These are phyloP conservation scores for Oxycera nigricornis DNA, from an alignment of 2,888 invertebrate genomes.

Conservation along the genomic window DNA sequence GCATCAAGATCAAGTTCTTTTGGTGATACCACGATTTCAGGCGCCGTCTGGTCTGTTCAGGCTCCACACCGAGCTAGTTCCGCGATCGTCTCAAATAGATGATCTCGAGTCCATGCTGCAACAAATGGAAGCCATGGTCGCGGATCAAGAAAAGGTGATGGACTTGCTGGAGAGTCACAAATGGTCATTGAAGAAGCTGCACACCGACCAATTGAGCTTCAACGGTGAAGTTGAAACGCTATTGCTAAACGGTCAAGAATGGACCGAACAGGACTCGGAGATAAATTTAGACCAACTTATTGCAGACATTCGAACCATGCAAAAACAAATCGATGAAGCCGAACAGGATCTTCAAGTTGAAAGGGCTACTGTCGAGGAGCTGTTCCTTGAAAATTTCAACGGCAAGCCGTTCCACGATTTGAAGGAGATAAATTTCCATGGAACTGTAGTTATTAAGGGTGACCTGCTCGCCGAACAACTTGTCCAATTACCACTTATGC, in stretches of 20 bases:
- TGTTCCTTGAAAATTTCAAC: slow-evolving; percentile 56
- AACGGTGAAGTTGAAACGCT: slow-evolving; percentile 52
- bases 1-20: slow-evolving; percentile 50
- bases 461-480: slow-evolving; percentile 48
- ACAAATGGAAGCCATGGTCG: slow-evolving; percentile 53
- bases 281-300: slow-evolving; percentile 52
- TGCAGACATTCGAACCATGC: slow-evolving; percentile 40
- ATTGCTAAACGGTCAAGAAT: slow-evolving; percentile 54
- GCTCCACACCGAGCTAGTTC: slow-evolving; percentile 54
- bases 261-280: slow-evolving; percentile 52
- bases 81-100: slow-evolving; percentile 54
- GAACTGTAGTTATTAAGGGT: slow-evolving; percentile 53
- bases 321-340: slow-evolving; percentile 46
- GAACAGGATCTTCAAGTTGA: slow-evolving; percentile 51
- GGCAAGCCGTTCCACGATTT: slow-evolving; percentile 50
- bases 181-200: slow-evolving; percentile 47
- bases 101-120: slow-evolving; percentile 55
- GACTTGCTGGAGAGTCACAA: not conserved
- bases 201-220: slow-evolving; percentile 51
- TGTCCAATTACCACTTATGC: not conserved
- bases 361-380: slow-evolving; percentile 52
- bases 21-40: slow-evolving; percentile 57
- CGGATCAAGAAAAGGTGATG: slow-evolving; percentile 53
- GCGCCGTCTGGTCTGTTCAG: slow-evolving; percentile 57
- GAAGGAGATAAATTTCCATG: slow-evolving; percentile 52